These are phyloP conservation scores for Galemys pyrenaicus DNA, from an alignment of 2,113 vertebrate genomes.

Conservation along the genomic window DNA sequence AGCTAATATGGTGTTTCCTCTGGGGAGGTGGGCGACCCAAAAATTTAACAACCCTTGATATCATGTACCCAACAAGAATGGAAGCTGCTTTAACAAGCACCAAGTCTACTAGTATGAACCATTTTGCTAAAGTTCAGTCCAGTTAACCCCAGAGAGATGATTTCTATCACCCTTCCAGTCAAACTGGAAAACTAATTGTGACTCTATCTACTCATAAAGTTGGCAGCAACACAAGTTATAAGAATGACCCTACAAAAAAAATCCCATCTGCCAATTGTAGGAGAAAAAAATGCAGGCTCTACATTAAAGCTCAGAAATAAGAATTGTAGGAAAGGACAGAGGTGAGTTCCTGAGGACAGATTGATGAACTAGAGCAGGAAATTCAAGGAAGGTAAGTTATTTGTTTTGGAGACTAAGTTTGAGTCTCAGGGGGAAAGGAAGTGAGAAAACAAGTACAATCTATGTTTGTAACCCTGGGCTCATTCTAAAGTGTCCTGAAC, in stretches of 20 bases:
- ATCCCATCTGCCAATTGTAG: neutral
- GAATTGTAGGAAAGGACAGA: neutral
- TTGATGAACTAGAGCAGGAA: slow-evolving; percentile 2
- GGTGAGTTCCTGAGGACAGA: neutral
- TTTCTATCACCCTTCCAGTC: neutral
- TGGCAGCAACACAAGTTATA: neutral
- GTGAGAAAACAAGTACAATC: slow-evolving; percentile 46
- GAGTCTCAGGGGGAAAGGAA: neutral
- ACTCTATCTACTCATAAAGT: neutral
- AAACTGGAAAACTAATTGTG: neutral
- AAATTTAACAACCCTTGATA: slow-evolving; percentile 21
- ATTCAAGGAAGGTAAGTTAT: neutral
- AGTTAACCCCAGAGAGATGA: neutral
- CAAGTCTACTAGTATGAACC: neutral
- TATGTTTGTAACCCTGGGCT: neutral
- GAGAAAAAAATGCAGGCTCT: neutral
- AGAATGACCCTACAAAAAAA: neutral
- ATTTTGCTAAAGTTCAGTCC: slow-evolving; percentile 38
- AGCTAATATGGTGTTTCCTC: slow-evolving; percentile 27
- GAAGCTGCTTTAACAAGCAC: neutral
- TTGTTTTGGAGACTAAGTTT: slow-evolving; percentile 50
- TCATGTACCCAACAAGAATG: neutral
- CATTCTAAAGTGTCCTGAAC: neutral
- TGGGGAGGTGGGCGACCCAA: neutral
- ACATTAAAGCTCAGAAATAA: neutral